These are phyloP conservation scores for Axis porcinus DNA, from an alignment of 2,113 vertebrate species.

Conservation along the genomic window DNA sequence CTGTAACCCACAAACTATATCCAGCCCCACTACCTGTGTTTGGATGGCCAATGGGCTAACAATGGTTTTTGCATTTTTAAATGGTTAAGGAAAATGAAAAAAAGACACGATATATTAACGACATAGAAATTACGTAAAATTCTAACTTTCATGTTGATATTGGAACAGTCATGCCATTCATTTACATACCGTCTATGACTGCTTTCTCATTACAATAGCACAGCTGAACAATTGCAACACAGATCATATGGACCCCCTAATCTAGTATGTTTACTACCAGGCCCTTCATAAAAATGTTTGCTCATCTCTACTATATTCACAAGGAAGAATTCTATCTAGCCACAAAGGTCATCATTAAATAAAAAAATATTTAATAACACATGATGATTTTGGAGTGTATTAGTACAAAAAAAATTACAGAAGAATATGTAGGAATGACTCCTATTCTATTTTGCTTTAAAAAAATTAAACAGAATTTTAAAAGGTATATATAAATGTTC, in stretches of 20 bases:
- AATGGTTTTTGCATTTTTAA: neutral
- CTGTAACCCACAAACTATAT: neutral
- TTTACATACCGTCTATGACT: neutral
- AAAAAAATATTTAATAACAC: neutral
- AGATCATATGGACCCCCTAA: neutral
- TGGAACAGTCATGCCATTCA: neutral
- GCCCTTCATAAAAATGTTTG: neutral
- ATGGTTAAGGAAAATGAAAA: conserved; percentile 22
- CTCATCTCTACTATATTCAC: neutral
- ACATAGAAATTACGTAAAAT: neutral
- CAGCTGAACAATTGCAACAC: neutral
- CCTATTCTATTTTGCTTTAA: neutral
- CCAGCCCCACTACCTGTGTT: neutral
- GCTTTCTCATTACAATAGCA: neutral
- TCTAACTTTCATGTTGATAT: neutral
- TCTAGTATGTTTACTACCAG: neutral
- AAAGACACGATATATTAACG: neutral
- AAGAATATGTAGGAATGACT: neutral
- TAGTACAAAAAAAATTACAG: neutral
- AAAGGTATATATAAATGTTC: neutral
- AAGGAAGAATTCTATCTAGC: neutral
- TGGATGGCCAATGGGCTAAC: neutral
- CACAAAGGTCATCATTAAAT: conserved; percentile 4
- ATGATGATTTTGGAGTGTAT: neutral
- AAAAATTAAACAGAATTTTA: conserved; percentile 13